Percentiles rank a stretch among this genome's conserved stretches.
Conservation (phyloP, 2,888 invertebrate species). For the Temnothorax ravouxi region DNA sequence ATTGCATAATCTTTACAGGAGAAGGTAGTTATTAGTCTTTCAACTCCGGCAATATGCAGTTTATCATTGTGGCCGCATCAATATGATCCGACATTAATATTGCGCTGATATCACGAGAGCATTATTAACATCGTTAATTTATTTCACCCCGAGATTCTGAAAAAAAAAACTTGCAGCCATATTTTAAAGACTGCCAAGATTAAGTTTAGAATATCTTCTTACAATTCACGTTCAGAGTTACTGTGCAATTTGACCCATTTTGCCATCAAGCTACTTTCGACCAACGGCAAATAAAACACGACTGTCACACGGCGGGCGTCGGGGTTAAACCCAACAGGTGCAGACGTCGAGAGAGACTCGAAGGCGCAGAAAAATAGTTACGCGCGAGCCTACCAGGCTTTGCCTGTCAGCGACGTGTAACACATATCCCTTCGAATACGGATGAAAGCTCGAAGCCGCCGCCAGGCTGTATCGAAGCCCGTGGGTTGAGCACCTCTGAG, state of each 20-base stretch:
- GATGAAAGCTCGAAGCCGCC: slow-evolving; percentile 67
- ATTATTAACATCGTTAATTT: slow-evolving; percentile 4
- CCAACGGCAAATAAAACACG: slow-evolving; percentile 51
- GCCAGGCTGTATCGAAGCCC: slow-evolving; percentile 67
- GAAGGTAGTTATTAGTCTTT: slow-evolving; percentile 33
- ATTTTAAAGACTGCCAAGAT: background rate
- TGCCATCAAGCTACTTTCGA: background rate
- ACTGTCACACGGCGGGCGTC: slow-evolving; percentile 51
- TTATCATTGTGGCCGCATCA: background rate
- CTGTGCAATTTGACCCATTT: slow-evolving; percentile 2
- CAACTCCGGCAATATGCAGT: background rate
- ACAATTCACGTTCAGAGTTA: background rate
- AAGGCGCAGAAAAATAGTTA: slow-evolving; percentile 70
- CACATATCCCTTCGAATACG: slow-evolving; percentile 68
- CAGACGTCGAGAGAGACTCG: slow-evolving; percentile 60
- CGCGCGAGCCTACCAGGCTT: slow-evolving; percentile 72
- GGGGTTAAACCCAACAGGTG: slow-evolving; percentile 65
- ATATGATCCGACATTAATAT: background rate
- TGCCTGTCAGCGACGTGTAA: slow-evolving; percentile 67
- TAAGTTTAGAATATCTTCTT: background rate
- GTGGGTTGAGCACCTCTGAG: slow-evolving; percentile 82
- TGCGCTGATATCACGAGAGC: background rate
- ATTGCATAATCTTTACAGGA: slow-evolving; percentile 45
- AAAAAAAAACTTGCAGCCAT: background rate
- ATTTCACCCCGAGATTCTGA: background rate